Percentiles rank a stretch among this genome's conserved stretches.
phyloP scores from a whole-genome alignment of 2,797 vertebrate species.

The Carapus acus region DNA sequence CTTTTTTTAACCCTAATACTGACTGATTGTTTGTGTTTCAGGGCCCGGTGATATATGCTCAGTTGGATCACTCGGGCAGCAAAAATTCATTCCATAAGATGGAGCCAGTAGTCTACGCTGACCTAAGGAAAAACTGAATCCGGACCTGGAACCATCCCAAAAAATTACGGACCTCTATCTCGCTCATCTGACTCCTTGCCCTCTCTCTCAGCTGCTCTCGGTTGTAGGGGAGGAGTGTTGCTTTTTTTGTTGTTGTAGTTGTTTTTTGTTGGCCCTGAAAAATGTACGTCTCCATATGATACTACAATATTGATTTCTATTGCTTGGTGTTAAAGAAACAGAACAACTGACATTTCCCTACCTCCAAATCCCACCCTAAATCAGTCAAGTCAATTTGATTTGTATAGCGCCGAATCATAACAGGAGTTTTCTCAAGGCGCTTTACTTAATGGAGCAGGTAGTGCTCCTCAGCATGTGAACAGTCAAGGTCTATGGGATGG shows the following conservation, averaged over 20 bases:
- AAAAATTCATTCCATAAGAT: constrained; percentile 91
- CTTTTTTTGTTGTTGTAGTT: constrained; percentile 6
- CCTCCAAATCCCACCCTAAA: no score
- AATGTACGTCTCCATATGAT: constrained; percentile 47
- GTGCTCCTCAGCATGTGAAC: no score
- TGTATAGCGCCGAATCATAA: no score
- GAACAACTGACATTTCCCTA: no score
- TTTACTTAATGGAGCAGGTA: no score
- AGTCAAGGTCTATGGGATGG: no score
- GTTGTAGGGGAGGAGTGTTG: constrained; percentile 45
- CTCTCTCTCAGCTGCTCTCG: constrained; percentile 55
- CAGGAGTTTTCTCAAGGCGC: no score
- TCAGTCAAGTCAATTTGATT: neutral
- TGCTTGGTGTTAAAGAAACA: constrained; percentile 37
- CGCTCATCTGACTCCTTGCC: no score
- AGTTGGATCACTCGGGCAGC: constrained; percentile 90
- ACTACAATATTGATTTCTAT: constrained; percentile 38
- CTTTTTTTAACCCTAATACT: neutral
- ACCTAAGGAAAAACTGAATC: constrained; percentile 89
- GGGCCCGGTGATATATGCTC: constrained; percentile 94
- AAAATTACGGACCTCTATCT: constrained; percentile 52
- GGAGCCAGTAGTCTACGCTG: constrained; percentile 92
- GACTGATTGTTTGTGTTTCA: constrained; percentile 27
- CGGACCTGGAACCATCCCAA: constrained; percentile 42
- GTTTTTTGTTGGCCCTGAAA: constrained; percentile 30